Evolutionary conservation across 1,140 invertebrate species (phyloP).

Genomic region (Scaptodrosophila lebanonensis): DNA sequence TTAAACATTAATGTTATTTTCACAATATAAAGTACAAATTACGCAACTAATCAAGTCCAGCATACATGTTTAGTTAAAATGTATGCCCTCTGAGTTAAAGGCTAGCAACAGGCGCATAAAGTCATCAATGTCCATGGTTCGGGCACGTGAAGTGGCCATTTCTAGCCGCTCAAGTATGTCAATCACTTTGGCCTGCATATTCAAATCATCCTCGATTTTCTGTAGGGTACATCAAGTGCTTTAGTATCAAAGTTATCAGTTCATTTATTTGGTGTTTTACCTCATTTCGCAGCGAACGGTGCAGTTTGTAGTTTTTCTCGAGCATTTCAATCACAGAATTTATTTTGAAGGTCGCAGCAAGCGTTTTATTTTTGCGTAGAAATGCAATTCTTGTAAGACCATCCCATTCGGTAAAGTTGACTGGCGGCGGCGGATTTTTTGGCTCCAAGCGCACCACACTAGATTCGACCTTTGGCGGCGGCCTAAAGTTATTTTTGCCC

Average conservation of each 20-base stretch:
- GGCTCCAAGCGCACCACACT: conserved; percentile 99
- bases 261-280: conserved; percentile 78
- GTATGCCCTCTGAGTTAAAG: conserved; percentile 93
- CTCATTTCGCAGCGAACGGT: conserved; percentile 91
- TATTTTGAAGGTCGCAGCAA: conserved; percentile 91
- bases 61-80: conserved; percentile 83
- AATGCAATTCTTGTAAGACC: conserved; percentile 96
- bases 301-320: conserved; percentile 94
- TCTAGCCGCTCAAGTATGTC: conserved; percentile 83
- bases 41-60: not conserved
- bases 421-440: conserved; percentile 95
- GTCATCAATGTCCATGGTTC: conserved; percentile 97
- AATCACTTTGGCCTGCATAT: conserved; percentile 91
- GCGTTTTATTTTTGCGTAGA: conserved; percentile 96
- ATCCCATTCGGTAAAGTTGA: conserved; percentile 99
- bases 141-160: conserved; percentile 89
- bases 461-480: conserved; percentile 99
- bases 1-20: conserved; percentile 13
- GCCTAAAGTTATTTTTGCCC: conserved; percentile 98
- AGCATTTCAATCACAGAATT: conserved; percentile 88
- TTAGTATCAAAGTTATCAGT: not conserved
- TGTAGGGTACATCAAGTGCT: conserved; percentile 73
- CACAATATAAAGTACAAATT: not conserved
- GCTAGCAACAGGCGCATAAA: conserved; percentile 92
- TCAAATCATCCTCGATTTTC: conserved; percentile 88